A percentile compares a stretch with the other conserved stretches of the same genome.
Evolutionary conservation across 2,113 vertebrate species (phyloP).

Genomic region (Dasyprocta punctata): DNA sequence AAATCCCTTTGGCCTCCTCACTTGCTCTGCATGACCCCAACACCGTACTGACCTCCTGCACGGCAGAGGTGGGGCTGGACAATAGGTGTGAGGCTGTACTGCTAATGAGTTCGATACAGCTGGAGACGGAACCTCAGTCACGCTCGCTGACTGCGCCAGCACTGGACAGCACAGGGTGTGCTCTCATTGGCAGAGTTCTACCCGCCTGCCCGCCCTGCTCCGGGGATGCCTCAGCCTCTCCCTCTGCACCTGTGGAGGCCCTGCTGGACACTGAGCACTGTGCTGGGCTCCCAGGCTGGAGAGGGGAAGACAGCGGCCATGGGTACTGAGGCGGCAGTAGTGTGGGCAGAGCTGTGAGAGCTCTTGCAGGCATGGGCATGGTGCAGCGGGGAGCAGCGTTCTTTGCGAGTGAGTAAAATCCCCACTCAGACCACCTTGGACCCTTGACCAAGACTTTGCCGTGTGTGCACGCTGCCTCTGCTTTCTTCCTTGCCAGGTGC

Average conservation of each 20-base stretch:
- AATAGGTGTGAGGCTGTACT: background rate
- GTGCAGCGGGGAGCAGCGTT: background rate
- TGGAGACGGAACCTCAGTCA: too few species aligned
- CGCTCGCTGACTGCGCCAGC: background rate
- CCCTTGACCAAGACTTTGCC: background rate
- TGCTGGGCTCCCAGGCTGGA: background rate
- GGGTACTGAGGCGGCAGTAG: rapidly evolving
- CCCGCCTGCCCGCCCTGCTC: background rate
- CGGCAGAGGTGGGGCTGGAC: background rate
- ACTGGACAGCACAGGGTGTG: rapidly evolving
- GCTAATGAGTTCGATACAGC: rapidly evolving
- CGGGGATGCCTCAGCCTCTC: rapidly evolving
- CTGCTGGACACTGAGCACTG: background rate
- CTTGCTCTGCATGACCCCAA: background rate
- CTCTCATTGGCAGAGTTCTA: background rate
- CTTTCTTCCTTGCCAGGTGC: background rate
- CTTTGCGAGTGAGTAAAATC: background rate
- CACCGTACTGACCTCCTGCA: background rate
- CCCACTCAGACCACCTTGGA: background rate
- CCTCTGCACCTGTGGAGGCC: background rate
- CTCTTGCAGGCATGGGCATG: background rate
- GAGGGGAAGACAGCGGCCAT: background rate
- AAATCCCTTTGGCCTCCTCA: background rate
- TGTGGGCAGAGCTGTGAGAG: background rate
- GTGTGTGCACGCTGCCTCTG: background rate